Base-by-base conservation (phyloP, 2,888 invertebrate genomes). In the Kryphioiulus occultus region DNA sequence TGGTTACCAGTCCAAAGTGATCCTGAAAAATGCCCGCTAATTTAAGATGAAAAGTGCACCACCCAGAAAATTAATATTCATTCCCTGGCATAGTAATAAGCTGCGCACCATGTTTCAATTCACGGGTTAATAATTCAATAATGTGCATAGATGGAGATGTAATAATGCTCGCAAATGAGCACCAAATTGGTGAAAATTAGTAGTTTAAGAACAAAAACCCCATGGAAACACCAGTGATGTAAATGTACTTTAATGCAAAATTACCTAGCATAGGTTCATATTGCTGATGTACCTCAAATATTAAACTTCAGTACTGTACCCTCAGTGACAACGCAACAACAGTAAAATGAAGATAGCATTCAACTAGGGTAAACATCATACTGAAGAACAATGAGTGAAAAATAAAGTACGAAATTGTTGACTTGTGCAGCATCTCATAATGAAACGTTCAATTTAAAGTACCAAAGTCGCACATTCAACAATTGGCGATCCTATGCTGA, bases 231-330 rank as follows among this genome's bases (percentile, higher is more conserved):
- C 68, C 26, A 68, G 68, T 68, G n/a, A 68, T 68, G 68, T 26
- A 68, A 68, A 68, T 68, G 68, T 68, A 68, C 68, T 68, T 68
- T 68, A 68, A 68, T 68, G 68, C 68, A 68, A 68, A 26, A 68
- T 68, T 68, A 68, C 68, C 68, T 68, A 68, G 68, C 26, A 68
- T 68, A 68, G 68, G 68, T 68, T 68, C 68, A 68, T 68, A 68
- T 68, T 68, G 68, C 68, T 26, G 2, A 68, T 68, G 68, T 68
- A 68, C 68, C 68, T 68, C 68, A 68, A 26, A 68, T 68, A 68
- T 68, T 68, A 10, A 26, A n/a, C 68, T 26, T 26, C 68, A 26
- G 68, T 68, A 68, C 10, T 26, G 68, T 12, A 26, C 68, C 68
- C 22, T 68, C 68, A 68, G 68, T 68, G 68, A 68, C 68, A 26